These are phyloP conservation scores for Tragelaphus scriptus DNA, from an alignment of 2,113 vertebrate species.

Conservation along the genomic window DNA sequence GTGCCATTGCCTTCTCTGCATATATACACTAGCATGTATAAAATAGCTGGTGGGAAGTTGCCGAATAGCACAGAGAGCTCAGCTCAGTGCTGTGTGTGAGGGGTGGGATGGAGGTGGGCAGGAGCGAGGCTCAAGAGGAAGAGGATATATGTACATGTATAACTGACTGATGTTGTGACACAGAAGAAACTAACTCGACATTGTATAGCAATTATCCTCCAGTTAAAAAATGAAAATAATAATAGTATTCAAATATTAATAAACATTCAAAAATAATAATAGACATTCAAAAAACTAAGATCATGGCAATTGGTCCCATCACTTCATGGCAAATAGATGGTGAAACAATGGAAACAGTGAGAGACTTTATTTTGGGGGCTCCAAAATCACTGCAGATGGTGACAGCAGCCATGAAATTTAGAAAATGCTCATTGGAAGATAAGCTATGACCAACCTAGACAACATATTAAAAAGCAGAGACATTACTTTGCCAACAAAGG, in stretches of 20 bases:
- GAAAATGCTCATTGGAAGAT: not conserved
- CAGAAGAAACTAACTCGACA: not conserved
- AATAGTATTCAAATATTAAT: not conserved
- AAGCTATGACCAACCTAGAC: not conserved
- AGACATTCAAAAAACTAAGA: not conserved
- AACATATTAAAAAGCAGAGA: not conserved
- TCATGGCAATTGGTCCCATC: not conserved
- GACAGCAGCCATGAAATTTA: not conserved
- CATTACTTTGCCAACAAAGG: not conserved
- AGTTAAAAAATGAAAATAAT: not conserved
- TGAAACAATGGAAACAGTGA: not conserved
- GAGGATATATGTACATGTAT: not conserved
- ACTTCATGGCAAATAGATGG: not conserved
- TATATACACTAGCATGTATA: not conserved
- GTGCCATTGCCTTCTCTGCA: too few relatives aligned
- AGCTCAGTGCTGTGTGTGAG: not conserved
- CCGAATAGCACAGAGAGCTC: not conserved
- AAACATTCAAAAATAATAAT: not conserved
- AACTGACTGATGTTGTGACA: not conserved
- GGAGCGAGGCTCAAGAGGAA: not conserved
- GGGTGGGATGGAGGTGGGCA: not conserved
- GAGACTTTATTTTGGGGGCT: not conserved
- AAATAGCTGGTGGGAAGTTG: not conserved
- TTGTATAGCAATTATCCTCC: not conserved
- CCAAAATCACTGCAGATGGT: not conserved